Evolutionary conservation across 2,113 vertebrate genomes (phyloP), one percentile per base, ranked within the genome.

Genomic region (Lota lota): DNA sequence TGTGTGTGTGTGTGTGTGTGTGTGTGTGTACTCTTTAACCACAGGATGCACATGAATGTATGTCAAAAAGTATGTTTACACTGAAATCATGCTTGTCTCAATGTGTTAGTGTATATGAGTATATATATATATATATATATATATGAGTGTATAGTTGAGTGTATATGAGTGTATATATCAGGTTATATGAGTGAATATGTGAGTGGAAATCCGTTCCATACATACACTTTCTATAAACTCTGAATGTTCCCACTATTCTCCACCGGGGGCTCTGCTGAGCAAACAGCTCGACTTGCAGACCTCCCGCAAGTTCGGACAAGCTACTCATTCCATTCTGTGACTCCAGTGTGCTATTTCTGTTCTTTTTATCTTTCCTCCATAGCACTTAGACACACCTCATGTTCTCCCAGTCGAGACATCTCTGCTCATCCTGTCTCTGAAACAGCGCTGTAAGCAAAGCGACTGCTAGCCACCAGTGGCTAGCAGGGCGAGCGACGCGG

Each of bases 261-360:
- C 89, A 86, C 68, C 28, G 54, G 87, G 72, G 89, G 87, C 84
- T 77, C 77, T 63, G 8, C 11, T 40, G 36, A 60, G 65, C 53
- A 75, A 79, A 81, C 75, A 61, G 63, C 36, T 57, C 20, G 51
- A 28, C 16, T 10, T 53, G 56, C 63, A 33, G 51, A 19, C 73
- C 81, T 80, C 61, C 19, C 58, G 74, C 87, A 85, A 70, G 88
- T 81, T 84, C 72, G 70, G 82, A 90, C 85, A 87, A 11, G 82
- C 56, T 36, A 11, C n/a, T 81, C 83, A 86, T 90, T 90, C 84
- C 76, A 69, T 75, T 87, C 83, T 80, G 77, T 81, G 84, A 83
- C 82, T 76, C 83, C 64, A 73, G 77, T 22, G 63, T 24, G 24
- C 24, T 24, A 24, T 24, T 24, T 24, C 24, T 24, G 24, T 24